Evolutionary conservation across 1,140 invertebrate species (phyloP), one percentile per base, ranked within the genome.

Genomic region (Drosophila sulfurigaster): DNA sequence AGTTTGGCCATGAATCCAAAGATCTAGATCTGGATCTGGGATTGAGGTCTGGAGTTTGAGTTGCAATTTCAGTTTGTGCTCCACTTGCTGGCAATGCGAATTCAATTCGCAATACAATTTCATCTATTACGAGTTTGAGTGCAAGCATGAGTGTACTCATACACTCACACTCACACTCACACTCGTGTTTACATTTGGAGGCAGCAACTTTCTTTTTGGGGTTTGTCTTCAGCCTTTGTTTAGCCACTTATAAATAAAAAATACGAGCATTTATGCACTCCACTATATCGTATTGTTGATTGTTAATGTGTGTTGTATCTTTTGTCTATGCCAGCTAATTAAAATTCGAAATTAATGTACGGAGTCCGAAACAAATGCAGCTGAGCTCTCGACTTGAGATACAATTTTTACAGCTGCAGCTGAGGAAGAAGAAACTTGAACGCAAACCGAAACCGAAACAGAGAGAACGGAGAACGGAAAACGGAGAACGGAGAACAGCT

Each of bases 311-410:
- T 30, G 6, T 16, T 46, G 5, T 30, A 28, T 45, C 41, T 59
- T 59, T 46, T 45, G 16, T 59, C 20, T 16, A 10, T 58, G 68
- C 15, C 75, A 80, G 76, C 78, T 87, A 87, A 87, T 87, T 87
- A 87, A 87, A 86, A 87, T 88, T 89, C 77, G 77, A 78, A 79
- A 83, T 88, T 77, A 88, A 87, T 87, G 82, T 70, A 69, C 68
- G 62, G 8, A 15, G 35, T 30, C 64, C 41, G 38, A 46, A 67
- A 54, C 38, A 45, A 41, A 65, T 43, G 15, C 32, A 66, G 46
- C 3, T 30, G 7, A 45, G 38, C 2, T 30, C 51, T 30, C 51
- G 35, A 11, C 6, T 35, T 11, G 6, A 72, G 65, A 54, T 66
- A 60, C 75, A 57, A 57, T 56, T 56, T 69, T 56, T 62, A 68